These are phyloP conservation scores for Atta cephalotes DNA, from an alignment of 1,140 invertebrate genomes.

Conservation along the genomic window DNA sequence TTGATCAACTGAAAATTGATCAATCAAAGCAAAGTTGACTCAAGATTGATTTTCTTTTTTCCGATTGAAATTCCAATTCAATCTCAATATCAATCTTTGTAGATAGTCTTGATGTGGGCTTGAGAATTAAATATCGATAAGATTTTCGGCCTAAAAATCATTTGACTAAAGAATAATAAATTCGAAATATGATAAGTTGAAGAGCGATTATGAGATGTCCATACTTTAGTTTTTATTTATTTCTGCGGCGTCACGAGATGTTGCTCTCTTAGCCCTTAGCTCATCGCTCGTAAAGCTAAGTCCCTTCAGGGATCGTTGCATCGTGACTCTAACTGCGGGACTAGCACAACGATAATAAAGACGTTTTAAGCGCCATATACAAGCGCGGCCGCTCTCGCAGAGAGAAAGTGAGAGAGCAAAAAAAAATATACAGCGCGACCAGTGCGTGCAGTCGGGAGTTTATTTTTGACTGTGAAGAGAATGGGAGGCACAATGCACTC, in stretches of 20 bases:
- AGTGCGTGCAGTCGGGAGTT: conserved; percentile 61
- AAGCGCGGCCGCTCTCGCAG: conserved; percentile 26
- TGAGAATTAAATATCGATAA: background rate
- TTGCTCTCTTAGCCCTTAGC: conserved; percentile 46
- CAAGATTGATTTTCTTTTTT: too few species aligned
- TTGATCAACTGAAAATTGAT: too few species aligned
- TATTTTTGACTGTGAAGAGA: conserved; percentile 66
- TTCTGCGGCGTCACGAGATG: conserved; percentile 47
- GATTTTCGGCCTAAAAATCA: background rate
- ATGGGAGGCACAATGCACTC: conserved; percentile 59
- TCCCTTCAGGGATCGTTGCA: background rate
- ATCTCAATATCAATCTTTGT: too few species aligned
- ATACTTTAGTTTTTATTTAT: conserved; percentile 63
- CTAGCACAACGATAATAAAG: conserved; percentile 64
- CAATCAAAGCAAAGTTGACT: too few species aligned
- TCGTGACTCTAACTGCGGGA: conserved; percentile 17
- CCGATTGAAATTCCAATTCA: too few species aligned
- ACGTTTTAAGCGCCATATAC: conserved; percentile 34
- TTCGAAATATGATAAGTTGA: conserved; percentile 12
- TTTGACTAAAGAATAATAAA: conserved; percentile 18
- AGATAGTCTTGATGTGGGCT: too few species aligned
- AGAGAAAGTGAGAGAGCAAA: conserved; percentile 5
- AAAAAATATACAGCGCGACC: conserved; percentile 32
- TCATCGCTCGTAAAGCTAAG: conserved; percentile 6
- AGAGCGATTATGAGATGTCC: background rate